Base-by-base conservation (phyloP, 2,888 invertebrate genomes). In the Nomada ferruginata region DNA sequence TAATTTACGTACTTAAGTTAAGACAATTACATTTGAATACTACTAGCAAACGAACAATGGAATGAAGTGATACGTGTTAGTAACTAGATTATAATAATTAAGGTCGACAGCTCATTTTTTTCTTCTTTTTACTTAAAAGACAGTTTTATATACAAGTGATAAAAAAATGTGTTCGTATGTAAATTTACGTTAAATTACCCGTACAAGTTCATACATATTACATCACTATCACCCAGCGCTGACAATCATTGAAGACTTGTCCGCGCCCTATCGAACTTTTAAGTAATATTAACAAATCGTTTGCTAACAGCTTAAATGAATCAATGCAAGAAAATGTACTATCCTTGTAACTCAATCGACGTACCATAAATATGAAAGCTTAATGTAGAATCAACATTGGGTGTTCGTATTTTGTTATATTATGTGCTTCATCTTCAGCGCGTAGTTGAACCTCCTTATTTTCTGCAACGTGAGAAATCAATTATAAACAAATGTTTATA, bases 311-410 rank as follows among this genome's bases (percentile, higher is more conserved):
- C 64, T 57, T 64, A 52, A 61, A 65, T 71, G 57, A 65, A 57
- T 82, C 83, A 84, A 87, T 89, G 89, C 89, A 89, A 89, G 89
- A 89, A 83, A 89, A 89, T 89, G 88, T 89, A 84, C 82, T 82
- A 74, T 75, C 26, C 57, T 81, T 78, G 59, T 50, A 80, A 80
- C 79, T 66, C 76, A 86, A 44, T 83, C 65, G 70, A 72, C 72
- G 68, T 82, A 81, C 73, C 77, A 78, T 82, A 82, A 82, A 64
- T 87, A 80, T 83, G 83, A 88, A 87, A 85, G 75, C 68, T 89
- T 80, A 78, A 70, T 26, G 78, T 76, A 77, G 76, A 73, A 81
- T 82, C 86, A 80, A 69, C 79, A 70, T 84, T 71, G 52, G 84
- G 73, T 86, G 83, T 90, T 86, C 73, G 83, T 83, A 77, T 83